phyloP scores from a whole-genome alignment of 2,113 vertebrate genomes.

The Megaceryle torquata region DNA sequence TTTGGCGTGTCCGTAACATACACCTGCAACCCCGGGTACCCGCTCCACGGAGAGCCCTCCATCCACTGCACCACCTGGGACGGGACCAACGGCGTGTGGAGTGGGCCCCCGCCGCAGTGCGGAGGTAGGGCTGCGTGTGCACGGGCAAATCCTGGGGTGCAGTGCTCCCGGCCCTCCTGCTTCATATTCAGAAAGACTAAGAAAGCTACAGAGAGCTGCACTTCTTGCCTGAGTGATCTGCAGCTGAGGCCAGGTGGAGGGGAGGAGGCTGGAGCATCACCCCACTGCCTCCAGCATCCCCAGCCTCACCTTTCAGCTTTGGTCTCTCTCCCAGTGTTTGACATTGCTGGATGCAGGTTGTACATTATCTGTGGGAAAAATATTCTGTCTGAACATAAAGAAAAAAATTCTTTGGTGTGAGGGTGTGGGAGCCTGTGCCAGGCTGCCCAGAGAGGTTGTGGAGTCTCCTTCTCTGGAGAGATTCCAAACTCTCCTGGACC shows the following conservation, averaged over 20 bases:
- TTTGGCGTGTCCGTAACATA: conserved; percentile 53
- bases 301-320: not conserved
- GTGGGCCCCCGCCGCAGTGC: not conserved
- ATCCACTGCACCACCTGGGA: conserved; percentile 66
- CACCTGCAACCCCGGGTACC: conserved; percentile 5
- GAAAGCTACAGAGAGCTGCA: not conserved
- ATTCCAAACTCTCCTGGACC: too few relatives aligned
- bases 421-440: too few relatives aligned
- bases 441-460: too few relatives aligned
- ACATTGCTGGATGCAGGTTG: not conserved
- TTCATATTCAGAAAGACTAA: rapidly evolving
- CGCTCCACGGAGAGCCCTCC: conserved; percentile 37
- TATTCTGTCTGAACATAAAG: not conserved
- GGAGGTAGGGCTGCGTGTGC: conserved; percentile 4
- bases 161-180: rapidly evolving
- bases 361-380: rapidly evolving
- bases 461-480: too few relatives aligned
- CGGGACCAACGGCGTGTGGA: conserved; percentile 57
- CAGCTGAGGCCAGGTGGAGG: not conserved
- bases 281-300: not conserved
- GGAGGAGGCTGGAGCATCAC: not conserved
- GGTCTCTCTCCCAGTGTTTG: not conserved
- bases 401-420: not conserved
- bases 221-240: rapidly evolving
- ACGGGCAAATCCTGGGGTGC: rapidly evolving